Conservation (phyloP, 2,113 vertebrate genomes). For the Epinephelus lanceolatus region DNA sequence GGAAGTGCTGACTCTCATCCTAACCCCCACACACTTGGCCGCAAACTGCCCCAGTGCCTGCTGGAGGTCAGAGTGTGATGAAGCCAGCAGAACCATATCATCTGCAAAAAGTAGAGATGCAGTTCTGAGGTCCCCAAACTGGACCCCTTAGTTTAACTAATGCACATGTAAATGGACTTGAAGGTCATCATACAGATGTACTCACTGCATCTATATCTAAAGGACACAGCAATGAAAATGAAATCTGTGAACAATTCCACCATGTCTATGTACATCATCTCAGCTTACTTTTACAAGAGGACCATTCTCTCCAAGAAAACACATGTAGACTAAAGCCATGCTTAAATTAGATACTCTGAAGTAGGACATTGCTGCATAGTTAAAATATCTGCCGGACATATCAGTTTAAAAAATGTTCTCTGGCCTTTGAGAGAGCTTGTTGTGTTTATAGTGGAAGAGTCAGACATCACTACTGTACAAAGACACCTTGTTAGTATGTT, state of each 20-base stretch:
- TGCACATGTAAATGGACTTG: background rate
- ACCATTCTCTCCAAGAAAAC: background rate
- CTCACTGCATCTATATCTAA: background rate
- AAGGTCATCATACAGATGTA: background rate
- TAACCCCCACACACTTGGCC: no score
- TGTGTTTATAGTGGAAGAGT: background rate
- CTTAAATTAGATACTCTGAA: background rate
- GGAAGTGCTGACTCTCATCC: no score
- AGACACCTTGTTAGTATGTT: constrained; percentile 28
- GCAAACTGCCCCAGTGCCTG: no score
- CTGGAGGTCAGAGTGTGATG: no score
- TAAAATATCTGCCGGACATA: background rate
- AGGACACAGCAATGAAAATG: background rate
- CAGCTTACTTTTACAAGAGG: no score
- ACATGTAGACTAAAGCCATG: background rate
- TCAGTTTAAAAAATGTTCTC: background rate
- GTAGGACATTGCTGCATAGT: no score
- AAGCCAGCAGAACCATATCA: no score
- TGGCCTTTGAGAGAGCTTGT: background rate
- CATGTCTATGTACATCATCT: background rate
- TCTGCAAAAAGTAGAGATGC: no score
- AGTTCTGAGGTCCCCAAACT: no score
- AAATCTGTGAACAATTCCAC: background rate
- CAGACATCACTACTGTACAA: background rate
- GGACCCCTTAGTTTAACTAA: background rate